Percentiles rank a stretch among this genome's conserved stretches.
These are phyloP conservation scores for Eonycteris spelaea DNA, from an alignment of 2,113 vertebrate genomes.

Conservation along the genomic window DNA sequence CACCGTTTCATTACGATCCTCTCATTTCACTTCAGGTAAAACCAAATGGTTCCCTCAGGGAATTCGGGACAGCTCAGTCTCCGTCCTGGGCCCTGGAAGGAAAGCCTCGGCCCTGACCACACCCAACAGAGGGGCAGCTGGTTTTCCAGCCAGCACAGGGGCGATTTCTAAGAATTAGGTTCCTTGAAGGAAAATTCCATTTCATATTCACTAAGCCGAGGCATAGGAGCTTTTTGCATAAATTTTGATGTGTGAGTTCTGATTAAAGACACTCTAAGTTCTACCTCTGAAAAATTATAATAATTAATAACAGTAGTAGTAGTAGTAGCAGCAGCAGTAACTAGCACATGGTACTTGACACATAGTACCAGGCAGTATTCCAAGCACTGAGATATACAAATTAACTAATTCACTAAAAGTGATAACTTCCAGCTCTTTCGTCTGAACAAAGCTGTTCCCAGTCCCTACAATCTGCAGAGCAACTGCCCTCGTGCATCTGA, in stretches of 20 bases:
- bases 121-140: background rate
- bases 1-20: background rate
- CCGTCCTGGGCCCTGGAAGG: background rate
- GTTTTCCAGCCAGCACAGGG: background rate
- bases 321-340: background rate
- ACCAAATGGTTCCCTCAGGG: background rate
- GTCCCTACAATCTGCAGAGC: rapidly evolving
- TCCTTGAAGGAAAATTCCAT: background rate
- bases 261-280: background rate
- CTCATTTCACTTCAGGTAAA: background rate
- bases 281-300: background rate
- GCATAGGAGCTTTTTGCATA: background rate
- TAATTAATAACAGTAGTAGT: background rate
- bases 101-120: background rate
- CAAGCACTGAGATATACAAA: background rate
- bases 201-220: background rate
- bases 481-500: background rate
- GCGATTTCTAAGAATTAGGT: background rate
- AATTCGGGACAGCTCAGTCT: background rate
- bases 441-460: background rate
- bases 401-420: background rate
- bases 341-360: background rate
- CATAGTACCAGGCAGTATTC: background rate
- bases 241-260: background rate
- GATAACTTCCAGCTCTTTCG: background rate